phyloP scores from a whole-genome alignment of 2,888 invertebrate species.

The Tinea semifulvella region DNA sequence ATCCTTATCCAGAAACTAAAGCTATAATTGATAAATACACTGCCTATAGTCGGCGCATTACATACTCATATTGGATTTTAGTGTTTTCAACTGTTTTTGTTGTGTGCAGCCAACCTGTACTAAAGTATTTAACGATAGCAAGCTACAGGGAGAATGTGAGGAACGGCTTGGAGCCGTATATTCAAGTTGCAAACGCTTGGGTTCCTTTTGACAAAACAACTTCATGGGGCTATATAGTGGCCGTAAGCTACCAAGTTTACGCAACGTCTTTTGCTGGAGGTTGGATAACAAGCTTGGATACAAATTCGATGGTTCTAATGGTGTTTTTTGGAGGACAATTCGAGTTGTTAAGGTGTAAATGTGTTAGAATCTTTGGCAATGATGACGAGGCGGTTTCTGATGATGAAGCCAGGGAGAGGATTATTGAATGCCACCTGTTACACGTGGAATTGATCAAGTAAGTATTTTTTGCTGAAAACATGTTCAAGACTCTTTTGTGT shows the following conservation, averaged over 20 bases:
- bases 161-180: constrained; percentile 37
- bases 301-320: constrained; percentile 50
- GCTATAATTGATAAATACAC: constrained; percentile 32
- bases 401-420: constrained; percentile 24
- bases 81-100: constrained; percentile 46
- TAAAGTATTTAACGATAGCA: constrained; percentile 33
- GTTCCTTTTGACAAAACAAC: constrained; percentile 46
- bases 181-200: constrained; percentile 51
- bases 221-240: constrained; percentile 32
- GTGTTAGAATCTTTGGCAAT: constrained; percentile 34
- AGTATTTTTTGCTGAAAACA: constrained; percentile 27
- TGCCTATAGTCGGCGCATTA: constrained; percentile 43
- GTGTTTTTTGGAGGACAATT: constrained; percentile 48
- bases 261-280: constrained; percentile 47
- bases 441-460: constrained; percentile 44
- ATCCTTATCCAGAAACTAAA: constrained; percentile 25
- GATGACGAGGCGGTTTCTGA: constrained; percentile 21
- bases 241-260: constrained; percentile 40
- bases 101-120: constrained; percentile 38
- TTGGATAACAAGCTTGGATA: constrained; percentile 53
- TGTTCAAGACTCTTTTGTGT: no score
- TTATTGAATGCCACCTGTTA: constrained; percentile 39
- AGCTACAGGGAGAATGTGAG: constrained; percentile 34
- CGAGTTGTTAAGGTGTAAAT: constrained; percentile 38
- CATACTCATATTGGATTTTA: constrained; percentile 41